Evolutionary conservation across 1,140 invertebrate genomes (phyloP), one percentile per base, ranked within the genome.

Genomic region (Aphaenogaster ashmeadi): DNA sequence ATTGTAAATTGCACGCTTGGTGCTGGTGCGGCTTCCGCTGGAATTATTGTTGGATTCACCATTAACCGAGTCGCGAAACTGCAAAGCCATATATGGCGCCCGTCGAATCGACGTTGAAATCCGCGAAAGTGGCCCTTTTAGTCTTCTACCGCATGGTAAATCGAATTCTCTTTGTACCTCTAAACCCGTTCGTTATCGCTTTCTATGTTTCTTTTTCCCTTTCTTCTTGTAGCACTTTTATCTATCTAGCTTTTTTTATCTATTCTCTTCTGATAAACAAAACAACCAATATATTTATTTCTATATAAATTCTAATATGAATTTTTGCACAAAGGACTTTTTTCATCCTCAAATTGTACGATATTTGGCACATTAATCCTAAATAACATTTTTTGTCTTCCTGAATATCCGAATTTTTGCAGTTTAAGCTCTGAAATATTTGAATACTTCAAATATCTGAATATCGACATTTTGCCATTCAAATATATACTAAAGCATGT

Each of bases 11-110:
- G 74, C 56, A 13, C 36, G 78, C 36, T 80, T 52, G 27, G 27
- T 50, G 62, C 36, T 69, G 15, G n/a, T 21, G 44, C 44, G 27
- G 64, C 64, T 54, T 54, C 18, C 36, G 62, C 36, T 27, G 36
- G 36, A 69, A 81, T 81, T 81, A 81, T 81, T 81, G 78, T 81
- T 54, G 62, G 64, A 41, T 54, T 54, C 64, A 5, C 78, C 64
- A 54, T 69, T 69, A 69, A 81, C 62, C 33, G 62, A 18, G n/a
- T 54, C 13, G 78, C 36, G 38, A 81, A 56, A 54, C 62, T 52
- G 36, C 62, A 52, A 21, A 81, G 8, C 47, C 33, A 27, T 81
- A 38, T 56, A 81, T 27, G 47, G 44, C 13, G 47, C 33, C 33
- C 36, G 27, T 78, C 9, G 47, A 54, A 80, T 69, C 47, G 47